phyloP scores from a whole-genome alignment of 2,888 invertebrate species.

The Pachymerium ferrugineum region DNA sequence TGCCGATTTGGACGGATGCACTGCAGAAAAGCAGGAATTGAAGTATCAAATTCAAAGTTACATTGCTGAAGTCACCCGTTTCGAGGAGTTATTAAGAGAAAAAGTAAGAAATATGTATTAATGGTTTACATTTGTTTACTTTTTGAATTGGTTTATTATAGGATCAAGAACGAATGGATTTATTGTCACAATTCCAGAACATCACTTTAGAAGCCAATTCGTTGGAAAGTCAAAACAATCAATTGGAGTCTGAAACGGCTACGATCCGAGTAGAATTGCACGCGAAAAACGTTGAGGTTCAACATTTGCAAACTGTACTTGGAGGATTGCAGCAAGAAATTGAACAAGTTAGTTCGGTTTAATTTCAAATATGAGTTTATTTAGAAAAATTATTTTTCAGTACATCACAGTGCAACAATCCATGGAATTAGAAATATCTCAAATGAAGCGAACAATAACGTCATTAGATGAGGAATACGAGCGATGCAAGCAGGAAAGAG shows the following conservation, averaged over 20 bases:
- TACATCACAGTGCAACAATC: constrained; percentile 36
- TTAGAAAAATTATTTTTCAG: constrained; percentile 27
- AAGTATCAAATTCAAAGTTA: constrained; percentile 47
- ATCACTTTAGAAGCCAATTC: constrained; percentile 46
- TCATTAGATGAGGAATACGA: constrained; percentile 45
- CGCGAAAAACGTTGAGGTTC: constrained; percentile 46
- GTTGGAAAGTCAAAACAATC: constrained; percentile 46
- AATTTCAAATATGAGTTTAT: background rate
- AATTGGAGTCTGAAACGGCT: constrained; percentile 48
- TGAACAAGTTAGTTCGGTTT: constrained; percentile 32
- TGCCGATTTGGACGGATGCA: background rate
- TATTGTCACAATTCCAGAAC: constrained; percentile 45
- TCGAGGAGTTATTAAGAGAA: constrained; percentile 45
- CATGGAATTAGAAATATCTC: constrained; percentile 37
- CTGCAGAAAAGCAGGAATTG: constrained; percentile 36
- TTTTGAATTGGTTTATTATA: background rate
- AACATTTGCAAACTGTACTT: constrained; percentile 44
- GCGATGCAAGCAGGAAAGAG: constrained; percentile 45
- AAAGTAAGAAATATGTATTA: constrained; percentile 41
- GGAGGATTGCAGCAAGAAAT: constrained; percentile 41
- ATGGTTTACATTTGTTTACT: background rate
- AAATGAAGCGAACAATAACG: constrained; percentile 44
- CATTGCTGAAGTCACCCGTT: constrained; percentile 46
- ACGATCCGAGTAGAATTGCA: constrained; percentile 46
- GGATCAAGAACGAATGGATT: constrained; percentile 26